Conservation (phyloP, 2,888 invertebrate species). For the Ellobium chinense region DNA sequence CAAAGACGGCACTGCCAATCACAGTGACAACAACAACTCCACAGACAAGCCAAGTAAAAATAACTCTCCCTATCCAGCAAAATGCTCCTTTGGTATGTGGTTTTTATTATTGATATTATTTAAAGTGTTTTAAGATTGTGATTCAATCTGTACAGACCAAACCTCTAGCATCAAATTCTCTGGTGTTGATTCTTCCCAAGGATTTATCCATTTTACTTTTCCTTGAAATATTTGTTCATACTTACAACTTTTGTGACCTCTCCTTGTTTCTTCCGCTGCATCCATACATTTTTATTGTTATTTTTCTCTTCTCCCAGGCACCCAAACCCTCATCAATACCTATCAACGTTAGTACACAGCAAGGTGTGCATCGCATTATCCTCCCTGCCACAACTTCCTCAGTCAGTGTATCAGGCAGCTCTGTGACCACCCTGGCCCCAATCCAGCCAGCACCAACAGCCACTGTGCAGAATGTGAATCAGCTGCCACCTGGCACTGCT, state of each 20-base stretch:
- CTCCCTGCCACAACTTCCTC: conserved; percentile 65
- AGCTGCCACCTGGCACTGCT: conserved; percentile 73
- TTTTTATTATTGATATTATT: not conserved
- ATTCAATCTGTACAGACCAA: not conserved
- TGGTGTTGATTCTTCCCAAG: no score
- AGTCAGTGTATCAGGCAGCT: not conserved
- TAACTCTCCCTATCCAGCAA: conserved; percentile 69
- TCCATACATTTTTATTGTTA: no score
- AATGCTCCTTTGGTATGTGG: conserved; percentile 57
- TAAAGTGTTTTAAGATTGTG: not conserved
- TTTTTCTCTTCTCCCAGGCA: conserved; percentile 16
- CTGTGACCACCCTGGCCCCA: conserved; percentile 61
- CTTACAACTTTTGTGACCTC: no score
- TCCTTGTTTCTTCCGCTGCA: no score
- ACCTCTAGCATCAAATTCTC: not conserved
- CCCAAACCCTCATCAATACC: conserved; percentile 31
- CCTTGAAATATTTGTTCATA: no score
- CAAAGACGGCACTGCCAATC: conserved; percentile 54
- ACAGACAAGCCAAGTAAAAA: conserved; percentile 65
- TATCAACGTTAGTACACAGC: conserved; percentile 38
- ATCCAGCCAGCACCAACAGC: conserved; percentile 75
- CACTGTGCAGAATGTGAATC: conserved; percentile 50
- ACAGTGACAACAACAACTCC: conserved; percentile 47
- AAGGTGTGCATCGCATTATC: conserved; percentile 70
- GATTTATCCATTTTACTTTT: no score